Conservation (phyloP, 1,140 invertebrate genomes). For the Rhyacophila brunnea region DNA sequence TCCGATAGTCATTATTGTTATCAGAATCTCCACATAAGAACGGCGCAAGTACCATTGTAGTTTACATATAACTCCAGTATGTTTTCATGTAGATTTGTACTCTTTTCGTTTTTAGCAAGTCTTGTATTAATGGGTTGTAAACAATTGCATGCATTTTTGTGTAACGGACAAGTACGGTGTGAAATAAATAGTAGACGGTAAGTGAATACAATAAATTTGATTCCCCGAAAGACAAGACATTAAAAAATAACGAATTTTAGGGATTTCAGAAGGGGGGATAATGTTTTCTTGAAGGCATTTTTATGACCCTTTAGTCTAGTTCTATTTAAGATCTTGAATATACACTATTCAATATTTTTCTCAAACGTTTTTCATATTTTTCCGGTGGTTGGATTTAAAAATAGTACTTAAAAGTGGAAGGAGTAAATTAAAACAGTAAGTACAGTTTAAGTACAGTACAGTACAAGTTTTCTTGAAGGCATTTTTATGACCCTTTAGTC, state of each 20-base stretch:
- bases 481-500: constrained; percentile 4
- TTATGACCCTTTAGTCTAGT: constrained; percentile 9
- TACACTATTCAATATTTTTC: no score
- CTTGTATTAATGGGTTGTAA: background rate
- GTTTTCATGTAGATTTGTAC: background rate
- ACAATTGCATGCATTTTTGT: constrained; percentile 23
- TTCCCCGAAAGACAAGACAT: constrained; percentile 9
- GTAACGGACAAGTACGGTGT: constrained; percentile 20
- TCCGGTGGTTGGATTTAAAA: no score
- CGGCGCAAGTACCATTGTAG: background rate
- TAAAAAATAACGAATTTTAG: constrained; percentile 30
- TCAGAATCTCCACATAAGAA: background rate
- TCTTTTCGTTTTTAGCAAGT: background rate
- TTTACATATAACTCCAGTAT: background rate
- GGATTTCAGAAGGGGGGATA: constrained; percentile 11
- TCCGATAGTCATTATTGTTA: constrained; percentile 22
- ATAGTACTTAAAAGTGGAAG: no score
- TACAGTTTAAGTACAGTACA: no score
- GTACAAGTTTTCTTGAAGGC: constrained; percentile 15
- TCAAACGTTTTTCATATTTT: no score
- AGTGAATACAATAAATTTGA: constrained; percentile 5
- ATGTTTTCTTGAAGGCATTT: constrained; percentile 11
- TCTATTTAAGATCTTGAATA: background rate
- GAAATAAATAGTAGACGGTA: constrained; percentile 11
- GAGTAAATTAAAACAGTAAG: constrained; percentile 13